These are phyloP conservation scores for Malacosoma neustria DNA, from an alignment of 2,888 invertebrate genomes.

Conservation along the genomic window DNA sequence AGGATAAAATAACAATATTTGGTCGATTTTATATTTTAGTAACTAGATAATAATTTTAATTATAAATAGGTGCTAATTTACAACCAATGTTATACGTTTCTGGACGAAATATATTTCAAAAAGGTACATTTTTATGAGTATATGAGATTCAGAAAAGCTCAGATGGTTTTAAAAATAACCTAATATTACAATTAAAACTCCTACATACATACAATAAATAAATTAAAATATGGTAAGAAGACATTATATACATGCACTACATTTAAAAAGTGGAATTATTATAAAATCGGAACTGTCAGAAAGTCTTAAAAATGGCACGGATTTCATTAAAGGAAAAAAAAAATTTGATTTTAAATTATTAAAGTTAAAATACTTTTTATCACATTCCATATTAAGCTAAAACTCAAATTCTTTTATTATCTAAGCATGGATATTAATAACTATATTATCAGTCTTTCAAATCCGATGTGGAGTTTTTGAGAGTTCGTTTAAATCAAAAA, in stretches of 20 bases:
- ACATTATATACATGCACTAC: conserved; percentile 62
- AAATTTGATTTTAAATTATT: conserved; percentile 5
- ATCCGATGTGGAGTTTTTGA: conserved; percentile 44
- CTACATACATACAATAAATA: conserved; percentile 72
- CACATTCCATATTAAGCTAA: conserved; percentile 54
- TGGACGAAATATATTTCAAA: conserved; percentile 67
- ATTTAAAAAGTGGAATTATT: conserved; percentile 17
- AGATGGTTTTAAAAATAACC: conserved; percentile 57
- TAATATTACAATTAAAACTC: conserved; percentile 47
- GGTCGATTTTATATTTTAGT: conserved; percentile 72
- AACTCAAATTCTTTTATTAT: conserved; percentile 45
- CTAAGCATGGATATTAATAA: conserved; percentile 50
- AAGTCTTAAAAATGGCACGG: conserved; percentile 51
- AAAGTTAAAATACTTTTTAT: conserved; percentile 61
- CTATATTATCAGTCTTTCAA: conserved; percentile 64
- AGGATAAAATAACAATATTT: conserved; percentile 23
- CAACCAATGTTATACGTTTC: conserved; percentile 58
- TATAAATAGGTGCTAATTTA: conserved; percentile 70
- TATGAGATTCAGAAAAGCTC: conserved; percentile 70
- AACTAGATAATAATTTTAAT: conserved; percentile 72
- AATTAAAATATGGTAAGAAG: conserved; percentile 49
- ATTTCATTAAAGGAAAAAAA: conserved; percentile 22
- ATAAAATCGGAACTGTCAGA: conserved; percentile 39
- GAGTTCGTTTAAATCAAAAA: too few relatives aligned
- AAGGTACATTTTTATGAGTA: conserved; percentile 48